These are phyloP conservation scores for Phalacrocorax carbo DNA, from an alignment of 2,113 vertebrate genomes.

Conservation along the genomic window DNA sequence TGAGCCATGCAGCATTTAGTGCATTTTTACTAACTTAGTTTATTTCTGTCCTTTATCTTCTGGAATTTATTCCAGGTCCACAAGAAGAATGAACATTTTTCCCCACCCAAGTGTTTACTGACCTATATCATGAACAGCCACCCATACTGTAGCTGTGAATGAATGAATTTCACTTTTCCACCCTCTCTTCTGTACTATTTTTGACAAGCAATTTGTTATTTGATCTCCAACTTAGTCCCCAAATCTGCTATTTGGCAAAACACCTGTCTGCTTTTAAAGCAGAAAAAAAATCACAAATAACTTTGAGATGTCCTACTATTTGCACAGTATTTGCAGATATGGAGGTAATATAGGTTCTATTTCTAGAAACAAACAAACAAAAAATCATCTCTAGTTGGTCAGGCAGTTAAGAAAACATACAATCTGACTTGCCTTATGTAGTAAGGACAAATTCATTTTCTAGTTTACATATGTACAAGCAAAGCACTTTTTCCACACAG, in stretches of 20 bases:
- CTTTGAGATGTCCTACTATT: background rate
- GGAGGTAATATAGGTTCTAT: background rate
- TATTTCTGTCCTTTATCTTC: background rate
- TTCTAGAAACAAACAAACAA: background rate
- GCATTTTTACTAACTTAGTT: background rate
- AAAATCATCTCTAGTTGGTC: background rate
- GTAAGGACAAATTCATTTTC: background rate
- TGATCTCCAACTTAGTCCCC: background rate
- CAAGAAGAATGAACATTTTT: background rate
- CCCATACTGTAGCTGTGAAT: background rate
- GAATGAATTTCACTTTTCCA: background rate
- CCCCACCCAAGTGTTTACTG: background rate
- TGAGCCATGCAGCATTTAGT: background rate
- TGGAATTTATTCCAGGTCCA: background rate
- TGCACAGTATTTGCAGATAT: background rate
- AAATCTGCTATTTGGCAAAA: background rate
- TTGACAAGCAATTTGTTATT: slow-evolving; percentile 15
- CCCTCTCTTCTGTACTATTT: background rate
- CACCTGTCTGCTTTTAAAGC: background rate
- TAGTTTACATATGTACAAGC: background rate
- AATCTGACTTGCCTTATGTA: background rate
- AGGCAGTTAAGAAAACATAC: background rate
- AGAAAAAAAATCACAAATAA: background rate
- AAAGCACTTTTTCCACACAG: background rate
- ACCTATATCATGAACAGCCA: background rate